Conservation (phyloP, 2,113 vertebrate genomes). For the Haemorhous mexicanus region DNA sequence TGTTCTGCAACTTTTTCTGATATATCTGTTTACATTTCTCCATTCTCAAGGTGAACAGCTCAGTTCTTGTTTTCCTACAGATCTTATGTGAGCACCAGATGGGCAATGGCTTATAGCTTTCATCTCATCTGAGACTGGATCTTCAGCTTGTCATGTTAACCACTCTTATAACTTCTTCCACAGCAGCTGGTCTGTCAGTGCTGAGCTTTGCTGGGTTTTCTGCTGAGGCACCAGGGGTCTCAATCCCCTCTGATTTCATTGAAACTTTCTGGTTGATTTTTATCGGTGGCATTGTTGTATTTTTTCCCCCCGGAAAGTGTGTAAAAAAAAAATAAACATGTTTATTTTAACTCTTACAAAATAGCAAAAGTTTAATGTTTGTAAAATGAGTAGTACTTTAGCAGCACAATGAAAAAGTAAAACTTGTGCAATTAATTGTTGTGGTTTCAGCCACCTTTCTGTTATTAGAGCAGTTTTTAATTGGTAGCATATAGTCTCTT, state of each 20-base stretch:
- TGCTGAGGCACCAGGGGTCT: not conserved
- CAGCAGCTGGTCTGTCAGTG: not conserved
- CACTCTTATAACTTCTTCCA: not conserved
- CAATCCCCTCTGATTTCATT: fast-evolving
- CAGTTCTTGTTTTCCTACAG: not conserved
- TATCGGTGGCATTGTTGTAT: not conserved
- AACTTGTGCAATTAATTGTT: not conserved
- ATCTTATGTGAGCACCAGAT: not conserved
- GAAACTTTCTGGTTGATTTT: not conserved
- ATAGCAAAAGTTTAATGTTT: not conserved
- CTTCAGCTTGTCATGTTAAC: not conserved
- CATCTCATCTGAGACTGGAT: not conserved
- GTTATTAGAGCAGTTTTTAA: not conserved
- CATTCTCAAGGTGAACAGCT: not conserved
- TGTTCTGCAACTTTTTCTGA: not conserved
- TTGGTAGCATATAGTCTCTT: not conserved
- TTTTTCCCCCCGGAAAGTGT: not conserved
- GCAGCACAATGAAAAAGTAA: not conserved
- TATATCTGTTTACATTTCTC: not conserved
- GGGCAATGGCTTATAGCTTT: not conserved
- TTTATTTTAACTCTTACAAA: not conserved
- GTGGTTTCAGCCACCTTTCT: not conserved
- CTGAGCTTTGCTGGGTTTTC: not conserved
- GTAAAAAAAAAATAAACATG: not conserved
- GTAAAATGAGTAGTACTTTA: not conserved